A percentile compares a stretch with the other conserved stretches of the same genome.
Evolutionary conservation across 1,140 invertebrate species (phyloP).

Genomic region (Drosophila nebulosa): DNA sequence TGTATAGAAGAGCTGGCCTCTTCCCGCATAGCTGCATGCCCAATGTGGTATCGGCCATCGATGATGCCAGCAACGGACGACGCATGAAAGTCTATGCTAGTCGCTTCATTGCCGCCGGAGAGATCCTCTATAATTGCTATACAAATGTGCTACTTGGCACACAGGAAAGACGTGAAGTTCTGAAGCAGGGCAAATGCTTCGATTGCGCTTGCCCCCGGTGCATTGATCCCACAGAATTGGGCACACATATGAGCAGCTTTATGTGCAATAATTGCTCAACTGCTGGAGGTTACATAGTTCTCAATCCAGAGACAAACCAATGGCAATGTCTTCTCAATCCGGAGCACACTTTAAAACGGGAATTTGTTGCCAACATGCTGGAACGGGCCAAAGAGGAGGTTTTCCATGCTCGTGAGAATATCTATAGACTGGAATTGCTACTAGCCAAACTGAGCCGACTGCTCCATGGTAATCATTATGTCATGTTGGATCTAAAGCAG

Average conservation of each 20-base stretch:
- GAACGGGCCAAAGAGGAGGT: constrained; percentile 81
- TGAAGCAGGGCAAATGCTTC: constrained; percentile 88
- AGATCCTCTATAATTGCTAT: constrained; percentile 88
- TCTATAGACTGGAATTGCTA: constrained; percentile 83
- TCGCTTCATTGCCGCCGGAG: constrained; percentile 83
- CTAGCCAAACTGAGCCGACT: constrained; percentile 83
- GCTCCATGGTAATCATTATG: constrained; percentile 85
- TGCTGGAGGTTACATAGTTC: constrained; percentile 47
- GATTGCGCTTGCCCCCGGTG: constrained; percentile 86
- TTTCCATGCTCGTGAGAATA: constrained; percentile 76
- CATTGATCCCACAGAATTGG: constrained; percentile 85
- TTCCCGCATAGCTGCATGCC: constrained; percentile 86
- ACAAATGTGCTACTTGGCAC: constrained; percentile 88
- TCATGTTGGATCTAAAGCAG: constrained; percentile 86
- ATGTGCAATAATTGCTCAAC: constrained; percentile 82
- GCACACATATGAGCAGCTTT: constrained; percentile 86
- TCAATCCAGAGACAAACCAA: constrained; percentile 19
- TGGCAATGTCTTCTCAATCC: constrained; percentile 66
- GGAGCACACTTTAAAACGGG: constrained; percentile 46
- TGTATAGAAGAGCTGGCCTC: constrained; percentile 85
- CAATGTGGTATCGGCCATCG: constrained; percentile 86
- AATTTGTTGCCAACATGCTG: constrained; percentile 58
- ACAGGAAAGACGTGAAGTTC: constrained; percentile 84
- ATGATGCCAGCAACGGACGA: constrained; percentile 83
- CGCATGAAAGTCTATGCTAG: constrained; percentile 85